Percentiles rank a stretch among this genome's conserved stretches.
Evolutionary conservation across 2,888 invertebrate genomes (phyloP).

Genomic region (Drosophila eohydei): DNA sequence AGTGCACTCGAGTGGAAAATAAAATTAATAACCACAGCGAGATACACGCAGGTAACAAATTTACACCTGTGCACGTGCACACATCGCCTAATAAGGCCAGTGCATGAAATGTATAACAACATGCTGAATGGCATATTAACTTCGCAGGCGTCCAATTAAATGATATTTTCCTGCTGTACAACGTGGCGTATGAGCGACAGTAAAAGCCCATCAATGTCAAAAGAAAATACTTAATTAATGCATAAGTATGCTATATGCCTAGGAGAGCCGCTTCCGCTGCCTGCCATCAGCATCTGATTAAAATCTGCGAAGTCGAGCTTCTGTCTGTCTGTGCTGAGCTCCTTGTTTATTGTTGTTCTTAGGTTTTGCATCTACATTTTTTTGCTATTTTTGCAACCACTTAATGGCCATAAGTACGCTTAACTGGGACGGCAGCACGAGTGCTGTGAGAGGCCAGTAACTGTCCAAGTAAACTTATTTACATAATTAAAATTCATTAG

Average conservation of each 20-base stretch:
- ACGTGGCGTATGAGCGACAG: slow-evolving; percentile 41
- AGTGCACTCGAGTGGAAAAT: slow-evolving; percentile 49
- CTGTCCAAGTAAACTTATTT: slow-evolving; percentile 49
- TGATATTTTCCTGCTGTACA: slow-evolving; percentile 7
- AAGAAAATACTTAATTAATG: slow-evolving; percentile 58
- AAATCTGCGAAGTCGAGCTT: slow-evolving; percentile 23
- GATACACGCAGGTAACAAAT: slow-evolving; percentile 27
- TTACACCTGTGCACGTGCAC: slow-evolving; percentile 30
- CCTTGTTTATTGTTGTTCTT: slow-evolving; percentile 15
- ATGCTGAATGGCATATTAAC: slow-evolving; percentile 14
- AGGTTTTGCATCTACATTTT: neutral
- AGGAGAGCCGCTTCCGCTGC: slow-evolving; percentile 55
- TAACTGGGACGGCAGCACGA: slow-evolving; percentile 9
- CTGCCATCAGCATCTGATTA: slow-evolving; percentile 44
- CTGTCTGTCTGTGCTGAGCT: neutral
- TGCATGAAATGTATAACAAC: slow-evolving; percentile 21
- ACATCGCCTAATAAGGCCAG: slow-evolving; percentile 19
- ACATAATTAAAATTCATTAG: slow-evolving; percentile 73
- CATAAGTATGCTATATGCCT: slow-evolving; percentile 14
- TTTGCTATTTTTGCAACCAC: neutral
- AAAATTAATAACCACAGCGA: slow-evolving; percentile 52
- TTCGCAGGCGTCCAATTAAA: slow-evolving; percentile 28
- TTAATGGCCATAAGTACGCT: slow-evolving; percentile 11
- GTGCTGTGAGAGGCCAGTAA: slow-evolving; percentile 18
- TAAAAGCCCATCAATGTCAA: slow-evolving; percentile 33